Conservation (phyloP, 2,888 invertebrate species). For the Noctua comes region DNA sequence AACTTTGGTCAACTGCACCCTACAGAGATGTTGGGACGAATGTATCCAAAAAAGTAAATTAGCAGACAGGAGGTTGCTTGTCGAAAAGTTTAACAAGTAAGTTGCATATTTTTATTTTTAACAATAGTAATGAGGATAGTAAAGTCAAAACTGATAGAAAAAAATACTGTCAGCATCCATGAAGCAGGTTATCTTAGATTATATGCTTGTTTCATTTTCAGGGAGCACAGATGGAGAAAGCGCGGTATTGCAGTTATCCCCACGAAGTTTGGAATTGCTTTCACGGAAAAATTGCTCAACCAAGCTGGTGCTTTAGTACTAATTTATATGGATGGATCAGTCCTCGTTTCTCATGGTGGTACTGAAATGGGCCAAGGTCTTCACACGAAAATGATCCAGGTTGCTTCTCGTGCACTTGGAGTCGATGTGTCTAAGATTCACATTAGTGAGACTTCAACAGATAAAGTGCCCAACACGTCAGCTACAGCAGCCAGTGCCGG, state of each 20-base stretch:
- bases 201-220: constrained; percentile 76
- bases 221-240: constrained; percentile 95
- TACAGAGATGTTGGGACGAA: constrained; percentile 94
- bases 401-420: constrained; percentile 93
- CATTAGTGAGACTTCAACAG: constrained; percentile 95
- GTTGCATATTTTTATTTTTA: constrained; percentile 56
- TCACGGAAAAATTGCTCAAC: constrained; percentile 93
- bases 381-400: constrained; percentile 98
- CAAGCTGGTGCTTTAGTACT: constrained; percentile 97
- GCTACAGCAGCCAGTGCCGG: constrained; percentile 97
- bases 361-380: constrained; percentile 99
- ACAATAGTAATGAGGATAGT: background rate
- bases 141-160: background rate
- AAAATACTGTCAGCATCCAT: background rate
- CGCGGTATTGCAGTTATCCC: constrained; percentile 95
- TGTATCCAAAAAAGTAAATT: constrained; percentile 93
- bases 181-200: background rate
- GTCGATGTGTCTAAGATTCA: constrained; percentile 94
- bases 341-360: constrained; percentile 97
- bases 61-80: constrained; percentile 88
- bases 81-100: constrained; percentile 94
- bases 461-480: constrained; percentile 97
- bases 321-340: constrained; percentile 97
- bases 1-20: constrained; percentile 92
- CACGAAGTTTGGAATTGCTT: constrained; percentile 96